Conservation (phyloP, 2,888 invertebrate species). For the Pheosia gnoma region DNA sequence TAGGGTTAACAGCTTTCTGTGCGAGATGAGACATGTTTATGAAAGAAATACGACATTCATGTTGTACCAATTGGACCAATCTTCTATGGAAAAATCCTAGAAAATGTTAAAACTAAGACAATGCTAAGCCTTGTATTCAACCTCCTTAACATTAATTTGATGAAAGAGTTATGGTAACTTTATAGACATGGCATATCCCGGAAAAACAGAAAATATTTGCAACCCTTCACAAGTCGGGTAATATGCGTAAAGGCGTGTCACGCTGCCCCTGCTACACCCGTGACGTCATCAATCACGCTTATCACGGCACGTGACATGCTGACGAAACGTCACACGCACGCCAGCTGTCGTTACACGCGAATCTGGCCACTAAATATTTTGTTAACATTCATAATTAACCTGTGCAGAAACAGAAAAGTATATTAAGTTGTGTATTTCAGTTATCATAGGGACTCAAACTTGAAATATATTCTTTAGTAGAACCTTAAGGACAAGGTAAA, state of each 20-base stretch:
- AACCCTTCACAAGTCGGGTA: conserved; percentile 58
- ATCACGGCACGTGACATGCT: conserved; percentile 57
- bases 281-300: conserved; percentile 80
- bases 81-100: neutral
- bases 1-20: conserved; percentile 8
- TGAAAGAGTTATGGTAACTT: too few species aligned
- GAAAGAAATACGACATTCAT: neutral
- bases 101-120: too few species aligned
- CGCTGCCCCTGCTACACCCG: conserved; percentile 33
- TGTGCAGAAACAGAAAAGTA: too few species aligned
- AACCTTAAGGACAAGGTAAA: too few species aligned
- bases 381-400: conserved; percentile 4
- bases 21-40: neutral
- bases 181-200: neutral
- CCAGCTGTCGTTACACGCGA: conserved; percentile 28
- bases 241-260: conserved; percentile 42
- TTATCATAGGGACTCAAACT: too few species aligned
- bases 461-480: too few species aligned
- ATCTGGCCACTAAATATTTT: conserved; percentile 13
- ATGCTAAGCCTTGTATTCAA: too few species aligned
- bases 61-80: neutral
- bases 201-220: conserved; percentile 9
- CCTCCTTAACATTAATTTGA: too few species aligned
- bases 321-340: conserved; percentile 43
- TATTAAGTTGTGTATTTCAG: too few species aligned